phyloP scores from a whole-genome alignment of 2,888 invertebrate species.

The Agapostemon virescens region DNA sequence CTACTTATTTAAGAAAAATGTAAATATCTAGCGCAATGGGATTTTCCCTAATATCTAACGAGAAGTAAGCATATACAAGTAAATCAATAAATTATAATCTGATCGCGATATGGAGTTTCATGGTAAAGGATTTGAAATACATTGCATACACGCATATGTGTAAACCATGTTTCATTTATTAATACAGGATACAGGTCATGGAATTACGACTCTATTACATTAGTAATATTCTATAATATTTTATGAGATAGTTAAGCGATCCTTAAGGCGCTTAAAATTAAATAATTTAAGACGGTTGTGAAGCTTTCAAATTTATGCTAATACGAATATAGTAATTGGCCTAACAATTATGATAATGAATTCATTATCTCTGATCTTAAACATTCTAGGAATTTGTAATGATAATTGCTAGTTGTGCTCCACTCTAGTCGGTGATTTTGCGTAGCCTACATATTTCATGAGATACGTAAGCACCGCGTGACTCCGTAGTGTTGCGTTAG shows the following conservation, averaged over 20 bases:
- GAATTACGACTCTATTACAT: conserved; percentile 5
- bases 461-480: conserved; percentile 4
- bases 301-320: conserved; percentile 23
- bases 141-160: background rate
- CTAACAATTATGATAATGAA: conserved; percentile 30
- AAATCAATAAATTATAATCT: background rate
- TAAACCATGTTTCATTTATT: background rate
- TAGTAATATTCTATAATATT: background rate
- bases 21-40: too few relatives aligned
- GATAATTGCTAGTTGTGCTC: conserved; percentile 4
- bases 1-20: too few relatives aligned
- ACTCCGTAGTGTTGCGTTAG: background rate
- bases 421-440: background rate
- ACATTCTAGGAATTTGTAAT: conserved; percentile 43
- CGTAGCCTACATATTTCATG: conserved; percentile 8
- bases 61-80: background rate
- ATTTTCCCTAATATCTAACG: background rate
- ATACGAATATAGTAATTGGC: conserved; percentile 17
- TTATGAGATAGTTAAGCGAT: conserved; percentile 23
- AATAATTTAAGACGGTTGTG: conserved; percentile 22
- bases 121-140: background rate
- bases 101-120: background rate
- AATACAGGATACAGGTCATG: background rate
- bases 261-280: background rate
- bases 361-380: conserved; percentile 1